A percentile compares a stretch with the other conserved stretches of the same genome.
Evolutionary conservation across 2,113 vertebrate species (phyloP).

Genomic region (Callospermophilus lateralis): DNA sequence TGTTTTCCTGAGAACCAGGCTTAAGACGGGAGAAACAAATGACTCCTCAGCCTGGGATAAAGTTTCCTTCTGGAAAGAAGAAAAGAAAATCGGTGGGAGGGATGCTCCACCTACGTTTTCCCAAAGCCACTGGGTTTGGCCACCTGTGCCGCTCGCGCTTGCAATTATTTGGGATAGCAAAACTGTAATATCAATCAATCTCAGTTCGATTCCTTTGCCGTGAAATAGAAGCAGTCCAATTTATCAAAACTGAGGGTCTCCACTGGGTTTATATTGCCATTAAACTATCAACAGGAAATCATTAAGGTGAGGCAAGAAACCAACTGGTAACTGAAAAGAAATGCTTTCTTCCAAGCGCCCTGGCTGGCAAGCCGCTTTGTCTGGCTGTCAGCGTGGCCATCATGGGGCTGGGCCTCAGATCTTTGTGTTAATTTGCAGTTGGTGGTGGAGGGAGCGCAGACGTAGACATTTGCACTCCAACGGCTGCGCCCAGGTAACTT

Average conservation of each 20-base stretch:
- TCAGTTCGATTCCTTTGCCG: constrained; percentile 67
- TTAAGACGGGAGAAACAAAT: constrained; percentile 3
- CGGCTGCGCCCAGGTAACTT: constrained; percentile 61
- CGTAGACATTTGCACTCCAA: constrained; percentile 71
- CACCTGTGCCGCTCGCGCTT: not conserved
- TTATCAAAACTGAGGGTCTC: constrained; percentile 76
- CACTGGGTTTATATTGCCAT: constrained; percentile 77
- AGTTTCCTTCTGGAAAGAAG: not conserved
- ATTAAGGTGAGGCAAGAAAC: constrained; percentile 78
- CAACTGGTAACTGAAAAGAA: constrained; percentile 69
- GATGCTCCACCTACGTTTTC: not conserved
- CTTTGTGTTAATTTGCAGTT: constrained; percentile 45
- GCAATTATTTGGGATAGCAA: constrained; percentile 63
- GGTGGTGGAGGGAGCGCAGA: constrained; percentile 38
- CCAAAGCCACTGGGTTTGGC: constrained; percentile 3
- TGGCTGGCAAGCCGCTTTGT: constrained; percentile 74
- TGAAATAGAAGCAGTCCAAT: constrained; percentile 63
- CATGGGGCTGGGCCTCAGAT: constrained; percentile 54
- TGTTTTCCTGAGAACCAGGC: not conserved
- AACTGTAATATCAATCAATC: constrained; percentile 79
- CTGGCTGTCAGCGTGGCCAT: constrained; percentile 73
- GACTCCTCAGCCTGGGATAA: not conserved
- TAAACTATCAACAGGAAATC: constrained; percentile 82
- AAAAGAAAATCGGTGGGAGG: not conserved
- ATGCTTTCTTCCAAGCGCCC: constrained; percentile 74